Evolutionary conservation across 2,113 vertebrate species (phyloP).

Genomic region (Alouatta palliata): DNA sequence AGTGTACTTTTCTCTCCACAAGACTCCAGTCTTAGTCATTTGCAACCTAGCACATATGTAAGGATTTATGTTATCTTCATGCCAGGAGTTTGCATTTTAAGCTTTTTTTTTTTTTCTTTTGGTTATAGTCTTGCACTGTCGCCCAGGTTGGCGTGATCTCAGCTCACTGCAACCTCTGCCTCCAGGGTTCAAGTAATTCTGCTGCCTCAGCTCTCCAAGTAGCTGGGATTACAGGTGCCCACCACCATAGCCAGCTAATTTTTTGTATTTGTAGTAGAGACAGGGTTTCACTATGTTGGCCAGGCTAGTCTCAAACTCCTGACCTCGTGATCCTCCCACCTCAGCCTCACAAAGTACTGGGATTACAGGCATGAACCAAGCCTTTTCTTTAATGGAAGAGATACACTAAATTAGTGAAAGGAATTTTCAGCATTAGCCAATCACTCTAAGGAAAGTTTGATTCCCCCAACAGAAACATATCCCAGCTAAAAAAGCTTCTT

Average conservation of each 20-base stretch:
- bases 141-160: too few species aligned
- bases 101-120: neutral
- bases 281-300: too few species aligned
- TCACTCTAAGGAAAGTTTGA: neutral
- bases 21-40: neutral
- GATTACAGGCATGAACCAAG: neutral
- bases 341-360: too few species aligned
- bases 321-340: too few species aligned
- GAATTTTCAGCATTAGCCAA: neutral
- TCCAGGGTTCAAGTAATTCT: too few species aligned
- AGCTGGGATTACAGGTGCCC: too few species aligned
- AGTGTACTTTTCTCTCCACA: neutral
- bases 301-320: too few species aligned
- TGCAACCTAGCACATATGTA: neutral
- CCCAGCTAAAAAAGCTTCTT: neutral
- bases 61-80: neutral
- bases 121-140: too few species aligned
- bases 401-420: neutral
- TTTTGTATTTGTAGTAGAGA: too few species aligned
- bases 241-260: too few species aligned
- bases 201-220: too few species aligned
- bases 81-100: neutral
- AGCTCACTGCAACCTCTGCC: too few species aligned
- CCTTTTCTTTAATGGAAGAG: slow-evolving; percentile 32
- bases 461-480: neutral